Evolutionary conservation across 2,113 vertebrate species (phyloP).

Genomic region (Gopherus flavomarginatus): DNA sequence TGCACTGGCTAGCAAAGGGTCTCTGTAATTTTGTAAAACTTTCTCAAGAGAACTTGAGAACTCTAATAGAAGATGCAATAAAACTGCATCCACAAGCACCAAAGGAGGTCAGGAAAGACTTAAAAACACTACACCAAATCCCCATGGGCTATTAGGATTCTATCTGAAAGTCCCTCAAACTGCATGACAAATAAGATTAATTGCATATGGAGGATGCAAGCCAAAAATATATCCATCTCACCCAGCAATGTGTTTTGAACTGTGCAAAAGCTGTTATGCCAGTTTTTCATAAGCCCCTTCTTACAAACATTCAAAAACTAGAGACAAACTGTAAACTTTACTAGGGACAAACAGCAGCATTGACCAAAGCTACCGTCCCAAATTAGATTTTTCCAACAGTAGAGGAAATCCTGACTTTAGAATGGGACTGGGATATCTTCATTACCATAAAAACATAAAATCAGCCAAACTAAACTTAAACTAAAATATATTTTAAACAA

Average conservation of each 20-base stretch:
- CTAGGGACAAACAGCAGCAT: neutral
- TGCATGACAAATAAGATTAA: neutral
- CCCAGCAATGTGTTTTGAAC: neutral
- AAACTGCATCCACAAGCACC: neutral
- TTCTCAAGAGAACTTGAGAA: neutral
- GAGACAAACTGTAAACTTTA: neutral
- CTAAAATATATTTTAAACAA: neutral
- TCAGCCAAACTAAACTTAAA: neutral
- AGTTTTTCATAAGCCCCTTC: neutral
- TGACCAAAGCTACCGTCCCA: neutral
- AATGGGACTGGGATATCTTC: neutral
- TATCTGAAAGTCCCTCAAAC: neutral
- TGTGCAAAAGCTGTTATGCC: neutral
- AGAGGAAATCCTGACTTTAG: neutral
- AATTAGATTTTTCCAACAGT: neutral
- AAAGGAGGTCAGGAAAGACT: neutral
- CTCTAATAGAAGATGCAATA: neutral
- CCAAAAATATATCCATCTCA: neutral
- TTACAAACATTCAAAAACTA: neutral
- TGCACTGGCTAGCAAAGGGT: neutral
- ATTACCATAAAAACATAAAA: neutral
- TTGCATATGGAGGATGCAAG: neutral
- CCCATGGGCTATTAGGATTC: neutral
- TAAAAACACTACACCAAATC: neutral
- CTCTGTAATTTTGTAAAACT: neutral